Percentiles rank a stretch among this genome's conserved stretches.
These are phyloP conservation scores for Gallinago jamesoni DNA, from an alignment of 2,113 vertebrate species.

Conservation along the genomic window DNA sequence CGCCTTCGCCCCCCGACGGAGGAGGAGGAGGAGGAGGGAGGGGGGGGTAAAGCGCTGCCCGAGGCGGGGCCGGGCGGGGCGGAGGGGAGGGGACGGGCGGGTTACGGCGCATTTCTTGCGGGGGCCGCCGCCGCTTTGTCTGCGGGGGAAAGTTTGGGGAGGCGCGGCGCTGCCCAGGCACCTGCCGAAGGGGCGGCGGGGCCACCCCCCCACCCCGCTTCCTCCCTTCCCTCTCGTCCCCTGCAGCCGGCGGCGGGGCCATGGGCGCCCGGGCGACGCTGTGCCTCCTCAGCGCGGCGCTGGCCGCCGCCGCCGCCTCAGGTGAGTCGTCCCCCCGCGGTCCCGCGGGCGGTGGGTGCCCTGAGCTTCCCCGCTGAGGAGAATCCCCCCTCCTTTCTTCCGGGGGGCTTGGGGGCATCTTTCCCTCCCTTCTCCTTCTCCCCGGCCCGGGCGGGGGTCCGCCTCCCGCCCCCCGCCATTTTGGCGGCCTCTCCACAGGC, in stretches of 20 bases:
- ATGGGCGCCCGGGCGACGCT: background rate
- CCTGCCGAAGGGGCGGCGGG: background rate
- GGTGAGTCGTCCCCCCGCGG: background rate
- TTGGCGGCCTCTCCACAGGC: background rate
- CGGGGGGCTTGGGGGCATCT: accelerated
- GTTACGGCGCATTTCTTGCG: background rate
- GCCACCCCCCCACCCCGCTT: too few relatives aligned
- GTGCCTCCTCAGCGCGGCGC: background rate
- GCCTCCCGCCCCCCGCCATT: conserved; percentile 42
- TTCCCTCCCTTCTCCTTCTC: too few relatives aligned
- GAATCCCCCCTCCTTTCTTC: accelerated
- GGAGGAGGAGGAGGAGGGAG: background rate
- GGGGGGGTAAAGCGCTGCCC: background rate
- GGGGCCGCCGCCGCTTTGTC: conserved; percentile 22
- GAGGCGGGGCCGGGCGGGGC: background rate
- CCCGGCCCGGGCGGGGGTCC: background rate
- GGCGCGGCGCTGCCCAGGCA: background rate
- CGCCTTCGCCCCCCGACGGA: background rate
- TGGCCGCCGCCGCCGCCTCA: background rate
- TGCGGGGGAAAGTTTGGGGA: conserved; percentile 21
- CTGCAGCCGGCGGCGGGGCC: background rate
- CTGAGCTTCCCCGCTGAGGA: background rate
- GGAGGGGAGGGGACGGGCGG: background rate
- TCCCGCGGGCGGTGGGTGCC: background rate
- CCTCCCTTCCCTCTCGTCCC: background rate